A percentile compares a stretch with the other conserved stretches of the same genome.
Conservation (phyloP, 2,113 vertebrate species). For the Hiodon alosoides region DNA sequence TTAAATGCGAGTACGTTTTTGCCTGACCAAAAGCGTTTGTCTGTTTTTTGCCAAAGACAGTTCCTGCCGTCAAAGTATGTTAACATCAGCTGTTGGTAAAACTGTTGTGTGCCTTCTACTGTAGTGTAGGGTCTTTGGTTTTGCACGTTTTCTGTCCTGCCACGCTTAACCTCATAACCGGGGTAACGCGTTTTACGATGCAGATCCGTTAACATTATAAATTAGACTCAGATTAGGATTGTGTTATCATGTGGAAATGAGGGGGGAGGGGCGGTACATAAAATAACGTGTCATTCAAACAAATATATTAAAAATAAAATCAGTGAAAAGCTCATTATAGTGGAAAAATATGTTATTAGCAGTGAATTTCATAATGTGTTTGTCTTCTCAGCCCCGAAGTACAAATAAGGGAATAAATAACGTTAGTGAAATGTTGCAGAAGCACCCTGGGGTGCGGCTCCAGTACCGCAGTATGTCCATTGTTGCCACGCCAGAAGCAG, state of each 20-base stretch:
- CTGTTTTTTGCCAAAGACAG: constrained; percentile 34
- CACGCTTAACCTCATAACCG: neutral
- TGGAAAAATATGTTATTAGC: too few relatives aligned
- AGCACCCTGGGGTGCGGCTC: neutral
- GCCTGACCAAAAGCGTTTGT: constrained; percentile 48
- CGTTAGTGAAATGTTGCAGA: neutral
- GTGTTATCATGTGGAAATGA: too few relatives aligned
- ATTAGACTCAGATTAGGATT: too few relatives aligned
- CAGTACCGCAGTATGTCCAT: constrained; percentile 17
- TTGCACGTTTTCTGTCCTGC: neutral
- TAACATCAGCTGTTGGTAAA: constrained; percentile 41
- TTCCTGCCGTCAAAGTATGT: constrained; percentile 44
- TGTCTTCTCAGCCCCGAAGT: neutral
- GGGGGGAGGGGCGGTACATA: too few relatives aligned
- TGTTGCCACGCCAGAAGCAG: constrained; percentile 34
- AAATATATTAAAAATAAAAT: too few relatives aligned
- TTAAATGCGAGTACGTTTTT: constrained; percentile 52
- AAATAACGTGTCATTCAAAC: too few relatives aligned
- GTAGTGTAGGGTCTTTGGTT: constrained; percentile 1
- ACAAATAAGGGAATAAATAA: neutral
- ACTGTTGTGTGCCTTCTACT: constrained; percentile 34
- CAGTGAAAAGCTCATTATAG: too few relatives aligned
- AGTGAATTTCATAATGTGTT: neutral
- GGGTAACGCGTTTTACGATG: neutral
- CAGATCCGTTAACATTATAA: neutral